Evolutionary conservation across 2,113 vertebrate genomes (phyloP).

Genomic region (Madoqua kirkii): DNA sequence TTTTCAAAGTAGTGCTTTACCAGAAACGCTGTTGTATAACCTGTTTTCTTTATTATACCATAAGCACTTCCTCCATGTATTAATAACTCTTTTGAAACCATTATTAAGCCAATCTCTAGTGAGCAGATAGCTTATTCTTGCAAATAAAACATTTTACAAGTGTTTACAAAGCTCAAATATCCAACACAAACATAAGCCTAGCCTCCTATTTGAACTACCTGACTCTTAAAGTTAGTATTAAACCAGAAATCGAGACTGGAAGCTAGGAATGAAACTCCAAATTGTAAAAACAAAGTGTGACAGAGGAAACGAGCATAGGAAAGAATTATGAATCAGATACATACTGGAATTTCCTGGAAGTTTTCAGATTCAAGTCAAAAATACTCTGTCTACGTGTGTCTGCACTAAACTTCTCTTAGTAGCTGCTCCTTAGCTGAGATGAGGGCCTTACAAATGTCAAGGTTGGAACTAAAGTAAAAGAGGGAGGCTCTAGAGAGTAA

Average conservation of each 20-base stretch:
- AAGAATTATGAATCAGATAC: background rate
- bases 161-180: background rate
- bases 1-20: background rate
- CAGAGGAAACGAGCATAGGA: background rate
- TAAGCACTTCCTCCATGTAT: background rate
- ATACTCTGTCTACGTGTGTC: background rate
- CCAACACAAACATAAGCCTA: background rate
- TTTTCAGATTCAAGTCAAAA: background rate
- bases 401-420: background rate
- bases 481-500: background rate
- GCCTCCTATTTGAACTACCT: background rate
- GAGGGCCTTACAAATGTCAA: background rate
- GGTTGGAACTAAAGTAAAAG: background rate
- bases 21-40: background rate
- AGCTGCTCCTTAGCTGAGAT: background rate
- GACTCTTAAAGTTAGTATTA: background rate
- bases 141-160: conserved; percentile 11
- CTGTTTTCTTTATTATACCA: background rate
- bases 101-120: background rate
- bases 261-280: background rate
- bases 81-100: background rate
- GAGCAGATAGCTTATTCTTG: background rate
- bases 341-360: background rate
- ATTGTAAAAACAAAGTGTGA: background rate
- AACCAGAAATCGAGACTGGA: background rate